phyloP scores from a whole-genome alignment of 2,797 vertebrate genomes.

The Labeo calbasu region DNA sequence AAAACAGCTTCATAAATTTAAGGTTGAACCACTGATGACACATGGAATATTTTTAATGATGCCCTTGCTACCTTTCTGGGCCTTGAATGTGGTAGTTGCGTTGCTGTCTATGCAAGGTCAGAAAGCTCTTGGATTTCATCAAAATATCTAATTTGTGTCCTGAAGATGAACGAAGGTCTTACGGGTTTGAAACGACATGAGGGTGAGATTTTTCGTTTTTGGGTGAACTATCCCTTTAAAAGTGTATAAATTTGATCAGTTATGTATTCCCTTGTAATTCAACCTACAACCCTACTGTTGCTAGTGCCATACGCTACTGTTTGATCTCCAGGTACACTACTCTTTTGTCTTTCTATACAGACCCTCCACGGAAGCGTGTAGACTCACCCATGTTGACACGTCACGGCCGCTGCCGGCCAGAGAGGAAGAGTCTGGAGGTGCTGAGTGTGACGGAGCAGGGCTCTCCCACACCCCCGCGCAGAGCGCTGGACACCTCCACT shows the following conservation, averaged over 20 bases:
- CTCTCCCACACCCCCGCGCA: slow-evolving; percentile 88
- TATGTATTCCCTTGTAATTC: not conserved
- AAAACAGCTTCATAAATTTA: too few relatives aligned
- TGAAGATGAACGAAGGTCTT: too few relatives aligned
- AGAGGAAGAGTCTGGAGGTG: slow-evolving; percentile 93
- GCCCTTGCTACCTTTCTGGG: too few relatives aligned
- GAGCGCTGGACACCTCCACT: slow-evolving; percentile 84
- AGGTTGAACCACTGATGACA: too few relatives aligned
- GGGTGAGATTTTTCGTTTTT: too few relatives aligned
- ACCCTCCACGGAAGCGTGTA: slow-evolving; percentile 90
- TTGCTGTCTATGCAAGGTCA: too few relatives aligned
- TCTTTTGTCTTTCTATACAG: slow-evolving; percentile 61
- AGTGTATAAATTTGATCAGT: not conserved
- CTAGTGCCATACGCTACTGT: slow-evolving; percentile 2
- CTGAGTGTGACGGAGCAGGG: slow-evolving; percentile 91
- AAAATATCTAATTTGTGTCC: too few relatives aligned
- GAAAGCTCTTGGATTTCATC: too few relatives aligned
- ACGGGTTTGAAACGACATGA: too few relatives aligned
- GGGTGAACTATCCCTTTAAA: too few relatives aligned
- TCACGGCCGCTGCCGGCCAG: slow-evolving; percentile 88
- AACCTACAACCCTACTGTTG: not conserved
- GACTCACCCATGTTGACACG: slow-evolving; percentile 93
- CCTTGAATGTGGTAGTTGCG: too few relatives aligned
- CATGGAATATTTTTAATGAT: too few relatives aligned
- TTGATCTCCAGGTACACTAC: not conserved